Base-by-base conservation (phyloP, 2,888 invertebrate species). In the Trypoxylon attenuatum region DNA sequence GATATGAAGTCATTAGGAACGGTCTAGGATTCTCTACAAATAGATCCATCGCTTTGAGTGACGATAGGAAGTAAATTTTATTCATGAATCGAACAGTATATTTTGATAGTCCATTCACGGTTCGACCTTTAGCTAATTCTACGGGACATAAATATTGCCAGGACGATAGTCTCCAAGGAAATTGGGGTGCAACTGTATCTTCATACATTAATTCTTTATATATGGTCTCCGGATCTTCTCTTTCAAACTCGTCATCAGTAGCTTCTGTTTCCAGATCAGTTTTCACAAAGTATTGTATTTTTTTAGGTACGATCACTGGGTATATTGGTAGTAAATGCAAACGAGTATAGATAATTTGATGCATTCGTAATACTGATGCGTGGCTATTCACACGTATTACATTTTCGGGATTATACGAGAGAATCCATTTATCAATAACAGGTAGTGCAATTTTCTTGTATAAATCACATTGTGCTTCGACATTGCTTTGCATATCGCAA, bases 61-160 rank as follows among this genome's bases (percentile, higher is more conserved):
- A 89, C 16, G 90, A 88, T 45, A 92, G 80, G 46, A 92, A 88
- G 79, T 89, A 92, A 2, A 93, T 87, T 77, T 90, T 89, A 81
- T 91, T 91, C 81, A 91, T 88, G 74, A 92, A 91, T 27, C 88
- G 87, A 0, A 91, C 90, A 0, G 90, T 89, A 73, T 88, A 89
- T 81, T 90, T 89, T 0, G 89, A 83, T 49, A 87, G 85, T 16
- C 93, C 93, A 23, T 84, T 77, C 10, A 86, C 76, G 43, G 88
- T 86, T 52, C 82, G 84, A n/a, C 92, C 90, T 63, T 88, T 87
- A 69, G 88, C 88, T 71, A 92, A 87, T 69, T 91, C 89, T 2
- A 93, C 91, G 3, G 93, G 93, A 79, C 93, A 93, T 73, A 89
- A 86, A 50, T 88, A 89, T 33, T 85, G 88, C 91, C 92, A 92